Evolutionary conservation across 2,888 invertebrate genomes (phyloP), one percentile per base, ranked within the genome.

Genomic region (Calliphora vomitoria): DNA sequence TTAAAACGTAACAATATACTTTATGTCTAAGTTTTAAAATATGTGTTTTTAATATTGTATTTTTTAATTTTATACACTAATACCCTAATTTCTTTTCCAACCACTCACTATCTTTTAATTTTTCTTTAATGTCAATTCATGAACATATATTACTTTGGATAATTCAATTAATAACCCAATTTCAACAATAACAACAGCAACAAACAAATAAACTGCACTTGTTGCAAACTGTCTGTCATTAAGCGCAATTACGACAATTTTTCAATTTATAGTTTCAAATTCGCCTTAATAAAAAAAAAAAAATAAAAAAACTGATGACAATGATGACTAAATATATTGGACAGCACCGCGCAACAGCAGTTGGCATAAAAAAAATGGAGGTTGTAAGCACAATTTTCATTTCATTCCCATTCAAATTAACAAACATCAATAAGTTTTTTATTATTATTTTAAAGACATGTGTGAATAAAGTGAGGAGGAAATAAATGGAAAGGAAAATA

Each of bases 221-320:
- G 20, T 64, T 53, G 47, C 58, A 69, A 76, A 58, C 41, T 47
- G 50, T 55, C 38, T 62, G 71, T 41, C 41, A 53, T 78, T 78
- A 47, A 78, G 55, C 64, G 55, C 64, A 72, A 72, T 84, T 79
- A 64, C 13, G 72, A 58, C 38, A 66, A 66, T 72, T 84, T 81
- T 55, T 58, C 66, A 78, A 79, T 66, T 60, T 66, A 15, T 69
- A 62, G 18, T 53, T 76, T 83, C 25, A 68, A 69, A 60, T 20
- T 47, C 60, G 5, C 44, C 31, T 69, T 50, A 47, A 60, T 47
- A 25, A 25, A 25, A 25, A 25, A 25, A 25, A 25, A 25, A 25
- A 25, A 2, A 25, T 1, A 25, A 25, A 25, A 76, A 44, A 44
- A 44, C 11, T 44, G 11, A 75, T 76, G 53, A 53, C 35, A 66